Conservation (phyloP, 2,888 invertebrate genomes). For the Caenorhabditis afra region DNA sequence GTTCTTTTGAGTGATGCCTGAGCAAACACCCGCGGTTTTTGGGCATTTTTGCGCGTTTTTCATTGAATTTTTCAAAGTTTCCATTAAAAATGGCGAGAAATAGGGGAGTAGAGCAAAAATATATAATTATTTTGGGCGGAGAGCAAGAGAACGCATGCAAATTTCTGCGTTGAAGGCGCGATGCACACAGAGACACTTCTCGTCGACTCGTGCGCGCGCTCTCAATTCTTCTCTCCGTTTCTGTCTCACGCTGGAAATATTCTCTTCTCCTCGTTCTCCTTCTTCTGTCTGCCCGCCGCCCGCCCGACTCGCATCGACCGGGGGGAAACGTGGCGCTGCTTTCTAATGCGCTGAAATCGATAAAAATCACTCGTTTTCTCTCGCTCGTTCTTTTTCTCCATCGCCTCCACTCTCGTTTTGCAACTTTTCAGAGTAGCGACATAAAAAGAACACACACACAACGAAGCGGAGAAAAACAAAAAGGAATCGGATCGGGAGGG, state of each 20-base stretch:
- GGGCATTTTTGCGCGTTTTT: slow-evolving; percentile 3
- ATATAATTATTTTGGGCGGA: slow-evolving; percentile 25
- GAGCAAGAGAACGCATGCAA: slow-evolving; percentile 14
- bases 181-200: slow-evolving; percentile 29
- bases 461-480: slow-evolving; percentile 16
- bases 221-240: slow-evolving; percentile 3
- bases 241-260: no score
- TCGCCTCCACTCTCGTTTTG: background rate
- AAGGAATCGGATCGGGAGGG: slow-evolving; percentile 5
- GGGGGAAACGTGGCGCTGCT: no score
- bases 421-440: slow-evolving; percentile 28
- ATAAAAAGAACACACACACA: slow-evolving; percentile 26
- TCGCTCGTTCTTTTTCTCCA: background rate
- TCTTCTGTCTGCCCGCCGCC: background rate
- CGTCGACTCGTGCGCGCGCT: background rate
- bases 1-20: slow-evolving; percentile 8
- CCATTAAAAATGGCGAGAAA: no score
- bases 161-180: slow-evolving; percentile 16
- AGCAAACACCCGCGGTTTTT: slow-evolving; percentile 21
- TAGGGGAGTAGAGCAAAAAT: slow-evolving; percentile 10
- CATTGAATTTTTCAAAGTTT: no score
- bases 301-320: no score
- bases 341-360: no score
- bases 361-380: background rate
- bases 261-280: background rate